Evolutionary conservation across 2,113 vertebrate species (phyloP), one percentile per base, ranked within the genome.

Genomic region (Seriola rivoliana): DNA sequence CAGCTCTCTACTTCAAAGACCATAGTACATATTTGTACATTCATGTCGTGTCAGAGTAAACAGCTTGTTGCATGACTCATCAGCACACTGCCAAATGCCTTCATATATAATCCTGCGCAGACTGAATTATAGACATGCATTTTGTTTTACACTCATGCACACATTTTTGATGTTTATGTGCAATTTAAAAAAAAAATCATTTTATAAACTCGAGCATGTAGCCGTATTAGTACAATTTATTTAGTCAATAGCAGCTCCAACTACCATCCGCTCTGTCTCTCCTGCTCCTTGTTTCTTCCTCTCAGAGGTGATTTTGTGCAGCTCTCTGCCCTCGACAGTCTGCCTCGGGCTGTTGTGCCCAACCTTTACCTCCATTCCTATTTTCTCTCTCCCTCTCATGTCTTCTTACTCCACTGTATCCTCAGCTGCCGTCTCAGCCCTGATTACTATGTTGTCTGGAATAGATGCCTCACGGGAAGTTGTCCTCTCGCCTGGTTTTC

Each of bases 311-410:
- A 71, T 72, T 81, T n/a, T 66, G 70, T 55, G 67, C 80, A 74
- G 70, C 75, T 48, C 69, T 76, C 59, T 71, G 70, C 82, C 84
- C 75, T 83, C 36, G 1, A 44, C 72, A 73, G 36, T 55, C 14
- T 4, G 86, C 90, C 90, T 71, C 46, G 21, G 91, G 88, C 90
- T 88, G 74, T 87, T 84, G 71, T 84, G 71, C 70, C 75, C 87
- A 81, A 80, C 81, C 75, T 84, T 75, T 82, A 85, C 76, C 83
- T 89, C 55, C 14, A 2, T 64, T 64, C 65, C 74, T 71, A 1
- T 76, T 71, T 38, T 68, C 52, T 16, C 12, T 46, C 62, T 50
- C 21, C 19, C 17, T 65, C 63, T 80, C 44, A 63, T 52, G 66
- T 78, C 74, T 85, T 85, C 67, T 70, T 5, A 14, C 67, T 63